These are phyloP conservation scores for Allygus modestus DNA, from an alignment of 2,888 invertebrate genomes.

Conservation along the genomic window DNA sequence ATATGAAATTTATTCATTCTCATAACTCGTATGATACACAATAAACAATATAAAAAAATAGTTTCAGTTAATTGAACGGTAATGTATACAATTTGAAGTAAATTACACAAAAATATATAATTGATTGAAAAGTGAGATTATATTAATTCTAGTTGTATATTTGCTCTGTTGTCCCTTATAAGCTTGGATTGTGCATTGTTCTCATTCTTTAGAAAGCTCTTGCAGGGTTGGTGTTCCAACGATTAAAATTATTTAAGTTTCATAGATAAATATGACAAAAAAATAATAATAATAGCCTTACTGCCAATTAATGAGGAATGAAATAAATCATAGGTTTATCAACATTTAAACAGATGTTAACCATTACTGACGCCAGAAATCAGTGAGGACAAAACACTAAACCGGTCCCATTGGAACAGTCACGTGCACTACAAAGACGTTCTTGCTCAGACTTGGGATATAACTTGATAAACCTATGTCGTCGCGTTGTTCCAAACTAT, in stretches of 20 bases:
- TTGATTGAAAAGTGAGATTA: slow-evolving; percentile 8
- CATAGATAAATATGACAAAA: no score
- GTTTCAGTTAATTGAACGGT: no score
- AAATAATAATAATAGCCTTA: no score
- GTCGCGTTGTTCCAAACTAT: not conserved
- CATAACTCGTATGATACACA: no score
- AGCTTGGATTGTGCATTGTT: not conserved
- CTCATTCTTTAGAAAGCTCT: not conserved
- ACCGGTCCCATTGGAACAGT: not conserved
- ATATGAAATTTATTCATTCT: no score
- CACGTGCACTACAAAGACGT: slow-evolving; percentile 12
- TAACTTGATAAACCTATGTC: not conserved
- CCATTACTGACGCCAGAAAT: not conserved
- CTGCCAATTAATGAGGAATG: no score
- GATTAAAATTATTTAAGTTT: no score
- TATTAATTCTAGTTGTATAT: not conserved
- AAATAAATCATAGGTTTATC: no score
- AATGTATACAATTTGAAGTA: no score
- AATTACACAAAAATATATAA: not conserved
- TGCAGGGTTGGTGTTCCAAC: no score
- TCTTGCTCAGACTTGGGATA: not conserved
- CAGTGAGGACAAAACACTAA: slow-evolving; percentile 5
- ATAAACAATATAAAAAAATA: no score
- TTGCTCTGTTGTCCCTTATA: not conserved
- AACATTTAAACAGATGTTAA: not conserved